Evolutionary conservation across 2,797 vertebrate genomes (phyloP), one percentile per base, ranked within the genome.

Genomic region (Microctenopoma lineatum): DNA sequence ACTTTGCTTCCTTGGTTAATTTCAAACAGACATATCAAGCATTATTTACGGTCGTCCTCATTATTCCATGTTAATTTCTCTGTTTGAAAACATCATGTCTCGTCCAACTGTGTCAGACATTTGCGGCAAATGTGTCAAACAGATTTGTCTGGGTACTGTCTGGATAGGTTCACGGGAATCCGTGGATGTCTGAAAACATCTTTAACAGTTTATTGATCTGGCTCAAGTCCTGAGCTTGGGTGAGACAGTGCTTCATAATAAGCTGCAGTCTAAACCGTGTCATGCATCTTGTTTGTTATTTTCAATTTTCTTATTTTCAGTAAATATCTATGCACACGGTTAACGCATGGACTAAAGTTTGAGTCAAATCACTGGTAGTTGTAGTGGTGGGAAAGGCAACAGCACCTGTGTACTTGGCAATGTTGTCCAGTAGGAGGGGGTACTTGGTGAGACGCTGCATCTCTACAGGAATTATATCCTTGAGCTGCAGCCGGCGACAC

Each of bases 381-480:
- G 52, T 39, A 18, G 14, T 16, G 36, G 52, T 11, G 15, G 14
- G 2, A 21, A 29, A 62, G 27, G 21, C 13, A 61, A 51, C 48
- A 11, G 63, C 94, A 98, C 97, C 97, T 92, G 98, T 97, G 90
- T 96, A 97, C 86, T 97, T 98, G 39, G 96, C 96, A 53, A 99
- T 98, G 89, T 97, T 99, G 86, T 99, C 97, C 77, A 99, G 89
- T 42, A 99, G 94, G 74, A 99, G 94, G 1, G 98, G 98, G 87
- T 99, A 99, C 81, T 99, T 99, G 32, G 98, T 98, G 81, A 99
- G 93, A 55, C 98, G 94, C 77, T 94, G 96, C 96, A 99, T 99
- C 91, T 99, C 97, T 0, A 96, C 96, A 53, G 98, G 98, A 90
- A 99, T 98, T 85, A 99, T 98, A 91, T 99, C 98, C 87, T 99